Percentiles rank a stretch among this genome's conserved stretches.
These are phyloP conservation scores for Solen grandis DNA, from an alignment of 1,140 invertebrate genomes.

Conservation along the genomic window DNA sequence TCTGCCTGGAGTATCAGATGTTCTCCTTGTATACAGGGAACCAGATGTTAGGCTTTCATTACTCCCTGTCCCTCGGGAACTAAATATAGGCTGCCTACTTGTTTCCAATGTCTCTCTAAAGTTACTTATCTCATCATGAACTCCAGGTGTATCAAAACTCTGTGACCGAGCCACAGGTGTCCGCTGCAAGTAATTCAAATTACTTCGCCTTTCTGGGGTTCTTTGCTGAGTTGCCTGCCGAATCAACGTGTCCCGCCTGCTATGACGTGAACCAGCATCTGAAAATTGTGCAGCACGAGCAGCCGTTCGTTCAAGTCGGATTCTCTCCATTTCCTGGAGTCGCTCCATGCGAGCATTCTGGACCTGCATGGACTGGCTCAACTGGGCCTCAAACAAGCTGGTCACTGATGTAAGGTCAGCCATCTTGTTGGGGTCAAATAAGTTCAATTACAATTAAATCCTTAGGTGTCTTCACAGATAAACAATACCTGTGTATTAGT, in stretches of 20 bases:
- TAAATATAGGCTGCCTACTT: constrained; percentile 36
- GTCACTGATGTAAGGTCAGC: background rate
- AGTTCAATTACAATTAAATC: too few relatives aligned
- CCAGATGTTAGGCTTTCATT: constrained; percentile 24
- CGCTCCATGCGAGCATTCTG: constrained; percentile 34
- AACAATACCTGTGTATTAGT: too few relatives aligned
- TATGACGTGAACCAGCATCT: constrained; percentile 11
- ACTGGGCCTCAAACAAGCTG: background rate
- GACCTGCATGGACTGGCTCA: background rate
- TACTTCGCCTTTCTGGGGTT: constrained; percentile 14
- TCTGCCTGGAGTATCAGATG: background rate
- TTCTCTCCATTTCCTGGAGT: constrained; percentile 42
- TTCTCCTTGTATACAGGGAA: background rate
- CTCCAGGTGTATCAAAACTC: constrained; percentile 34
- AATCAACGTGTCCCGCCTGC: constrained; percentile 27
- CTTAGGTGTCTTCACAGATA: too few relatives aligned
- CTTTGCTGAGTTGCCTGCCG: constrained; percentile 26
- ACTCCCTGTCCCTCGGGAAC: constrained; percentile 16
- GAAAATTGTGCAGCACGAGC: too few relatives aligned
- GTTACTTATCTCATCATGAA: constrained; percentile 7
- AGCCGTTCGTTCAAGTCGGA: constrained; percentile 29
- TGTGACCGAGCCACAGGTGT: constrained; percentile 32
- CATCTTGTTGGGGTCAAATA: too few relatives aligned
- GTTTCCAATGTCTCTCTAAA: constrained; percentile 43
- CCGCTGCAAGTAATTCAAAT: constrained; percentile 25